Base-by-base conservation (phyloP, 2,797 vertebrate genomes). In the Bucorvus abyssinicus region DNA sequence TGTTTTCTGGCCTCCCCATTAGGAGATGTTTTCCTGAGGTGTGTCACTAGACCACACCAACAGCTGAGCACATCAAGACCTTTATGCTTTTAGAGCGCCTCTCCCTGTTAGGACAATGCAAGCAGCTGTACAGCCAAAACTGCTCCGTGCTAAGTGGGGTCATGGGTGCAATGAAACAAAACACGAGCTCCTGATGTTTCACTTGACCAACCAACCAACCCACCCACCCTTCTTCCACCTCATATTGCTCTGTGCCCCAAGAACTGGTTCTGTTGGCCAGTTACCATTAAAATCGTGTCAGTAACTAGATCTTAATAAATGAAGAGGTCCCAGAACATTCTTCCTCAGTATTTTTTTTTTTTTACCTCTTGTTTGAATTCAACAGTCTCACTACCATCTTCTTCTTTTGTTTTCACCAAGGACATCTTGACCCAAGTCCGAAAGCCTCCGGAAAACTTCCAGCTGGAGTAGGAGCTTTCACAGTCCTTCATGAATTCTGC, bases 351-450 rank as follows among this genome's bases (percentile, higher is more conserved):
- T 40, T 7, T 32, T 50, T 26, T 40, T 49, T 34, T 67, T 38
- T 65, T 93, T 96, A 99, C 99, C 99, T 99, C 99, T 93, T 99
- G 99, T 32, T 98, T 98, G 98, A 99, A 99, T 97, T 99, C 99
- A 23, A 99, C 97, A 0, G 98, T 98, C 70, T 99, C 98, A 7
- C 97, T 97, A 26, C 95, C 98, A 21, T 98, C 98, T 96, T 98
- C 98, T 80, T 99, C 99, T 26, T 98, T 98, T 9, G 99, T 99
- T 97, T 97, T 98, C 94, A 99, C 99, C 82, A 99, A 96, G 56
- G 99, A 99, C 99, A 99, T 99, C 98, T 99, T 99, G 84, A 99
- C 99, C 99, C 99, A 99, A 45, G 99, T 99, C 65, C 99, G 98
- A 98, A 99, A 99, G 71, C 99, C 99, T 38, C 99, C 99, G 0